These are phyloP conservation scores for Euura lappo DNA, from an alignment of 1,140 invertebrate genomes.

Conservation along the genomic window DNA sequence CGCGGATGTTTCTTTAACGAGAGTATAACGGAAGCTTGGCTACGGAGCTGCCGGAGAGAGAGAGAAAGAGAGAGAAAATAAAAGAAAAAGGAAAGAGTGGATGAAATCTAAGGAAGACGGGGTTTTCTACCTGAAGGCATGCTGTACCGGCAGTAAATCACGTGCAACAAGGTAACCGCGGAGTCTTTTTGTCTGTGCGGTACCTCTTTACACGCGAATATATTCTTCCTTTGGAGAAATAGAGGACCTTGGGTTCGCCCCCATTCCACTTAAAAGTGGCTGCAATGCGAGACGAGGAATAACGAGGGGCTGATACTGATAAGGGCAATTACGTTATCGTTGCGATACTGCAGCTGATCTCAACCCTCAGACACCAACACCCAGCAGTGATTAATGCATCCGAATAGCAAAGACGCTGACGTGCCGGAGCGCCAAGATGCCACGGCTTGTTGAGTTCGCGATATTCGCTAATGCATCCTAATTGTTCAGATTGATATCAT, in stretches of 20 bases:
- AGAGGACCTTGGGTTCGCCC: too few species aligned
- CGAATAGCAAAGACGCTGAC: too few species aligned
- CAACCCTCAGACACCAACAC: neutral
- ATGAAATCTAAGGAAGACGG: neutral
- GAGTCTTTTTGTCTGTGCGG: neutral
- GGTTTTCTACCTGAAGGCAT: neutral
- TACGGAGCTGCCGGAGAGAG: too few species aligned
- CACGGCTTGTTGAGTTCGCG: too few species aligned
- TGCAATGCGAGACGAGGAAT: too few species aligned
- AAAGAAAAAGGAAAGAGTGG: too few species aligned
- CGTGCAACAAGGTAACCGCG: neutral
- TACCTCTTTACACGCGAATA: neutral
- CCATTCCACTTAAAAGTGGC: too few species aligned
- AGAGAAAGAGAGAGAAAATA: too few species aligned
- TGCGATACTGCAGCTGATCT: neutral
- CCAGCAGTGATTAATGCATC: neutral
- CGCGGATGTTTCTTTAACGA: conserved; percentile 3
- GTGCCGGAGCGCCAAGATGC: too few species aligned
- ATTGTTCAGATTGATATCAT: too few species aligned
- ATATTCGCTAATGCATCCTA: too few species aligned
- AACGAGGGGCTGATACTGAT: too few species aligned
- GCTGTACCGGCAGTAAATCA: neutral
- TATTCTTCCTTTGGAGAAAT: neutral
- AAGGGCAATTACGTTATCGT: neutral
- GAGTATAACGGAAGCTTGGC: neutral